phyloP scores from a whole-genome alignment of 2,113 vertebrate species.

The Pongo abelii region DNA sequence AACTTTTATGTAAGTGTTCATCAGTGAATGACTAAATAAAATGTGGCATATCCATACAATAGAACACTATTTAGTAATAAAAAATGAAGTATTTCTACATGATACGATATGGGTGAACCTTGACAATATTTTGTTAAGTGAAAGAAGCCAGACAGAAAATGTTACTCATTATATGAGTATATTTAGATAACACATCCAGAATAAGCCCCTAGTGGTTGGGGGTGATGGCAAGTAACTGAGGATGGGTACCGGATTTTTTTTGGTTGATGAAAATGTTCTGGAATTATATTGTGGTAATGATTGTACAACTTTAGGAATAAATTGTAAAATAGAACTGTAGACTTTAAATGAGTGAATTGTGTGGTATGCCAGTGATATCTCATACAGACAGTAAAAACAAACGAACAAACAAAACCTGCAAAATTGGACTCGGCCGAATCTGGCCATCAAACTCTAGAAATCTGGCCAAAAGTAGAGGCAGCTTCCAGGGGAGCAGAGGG shows the following conservation, averaged over 20 bases:
- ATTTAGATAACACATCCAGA: not conserved
- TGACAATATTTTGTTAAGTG: not conserved
- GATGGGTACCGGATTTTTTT: not conserved
- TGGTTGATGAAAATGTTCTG: not conserved
- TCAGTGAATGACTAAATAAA: not conserved
- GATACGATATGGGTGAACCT: too few relatives aligned
- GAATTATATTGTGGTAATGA: not conserved
- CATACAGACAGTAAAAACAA: not conserved
- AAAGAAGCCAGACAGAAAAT: not conserved
- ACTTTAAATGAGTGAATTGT: not conserved
- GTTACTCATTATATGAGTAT: rapidly evolving
- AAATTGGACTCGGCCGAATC: not conserved
- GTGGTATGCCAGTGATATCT: not conserved
- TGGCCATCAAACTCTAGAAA: not conserved
- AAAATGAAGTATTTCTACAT: not conserved
- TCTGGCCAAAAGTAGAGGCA: too few relatives aligned
- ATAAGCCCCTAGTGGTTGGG: rapidly evolving
- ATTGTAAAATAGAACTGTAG: not conserved
- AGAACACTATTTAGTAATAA: not conserved
- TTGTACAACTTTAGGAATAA: too few relatives aligned
- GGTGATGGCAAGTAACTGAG: not conserved
- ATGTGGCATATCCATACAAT: not conserved
- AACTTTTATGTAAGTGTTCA: not conserved
- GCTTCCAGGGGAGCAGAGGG: not conserved
- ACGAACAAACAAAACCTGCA: not conserved